Base-by-base conservation (phyloP, 37 sponge, comb jelly and placozoan genomes). In the Chondrosia reniformis region DNA sequence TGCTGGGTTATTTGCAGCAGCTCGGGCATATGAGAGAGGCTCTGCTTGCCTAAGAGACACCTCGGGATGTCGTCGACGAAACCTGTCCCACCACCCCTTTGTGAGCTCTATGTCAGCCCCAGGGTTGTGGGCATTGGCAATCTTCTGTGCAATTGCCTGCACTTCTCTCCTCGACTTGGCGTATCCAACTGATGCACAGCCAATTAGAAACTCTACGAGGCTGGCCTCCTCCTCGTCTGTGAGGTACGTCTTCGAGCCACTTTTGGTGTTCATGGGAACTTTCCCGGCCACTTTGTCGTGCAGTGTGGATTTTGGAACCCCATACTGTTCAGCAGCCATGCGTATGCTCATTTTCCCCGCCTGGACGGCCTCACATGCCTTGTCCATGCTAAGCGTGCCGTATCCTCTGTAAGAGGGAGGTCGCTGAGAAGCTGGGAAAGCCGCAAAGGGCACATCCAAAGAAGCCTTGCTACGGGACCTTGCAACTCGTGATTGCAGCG, bases 1-100 rank as follows among this genome's bases (percentile, higher is more conserved):
- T 19, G 33, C 46, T 0, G 21, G 75, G 34, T 74, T 43, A 21
- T 76, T 74, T 9, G 75, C 61, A n/a, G 63, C 76, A 34, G 55
- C 74, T 32, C 67, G 75, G 61, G 22, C 34, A 45, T 74, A 79
- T 1, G 81, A 49, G 33, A 85, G 46, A 13, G 6, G 17, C 37
- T 78, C 80, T 40, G 56, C 77, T 21, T 54, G 41, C 57, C 84
- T 5, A 0, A 77, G 45, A 2, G 45, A 38, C 4, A 84, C 34
- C 33, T 77, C 69, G 2, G 84, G 74, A 67, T 84, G 84, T 0
- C 79, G 38, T 54, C 38, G 21, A 36, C 71, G 34, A 39, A 84
- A 84, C 0, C 79, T 19, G 27, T 77, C 79, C 84, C 84, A 77
- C 84, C 84, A 77, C 40, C 84, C 84, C 76, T 83, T 52, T 28